Evolutionary conservation across 2,797 vertebrate species (phyloP).

Genomic region (Siniperca undulata): DNA sequence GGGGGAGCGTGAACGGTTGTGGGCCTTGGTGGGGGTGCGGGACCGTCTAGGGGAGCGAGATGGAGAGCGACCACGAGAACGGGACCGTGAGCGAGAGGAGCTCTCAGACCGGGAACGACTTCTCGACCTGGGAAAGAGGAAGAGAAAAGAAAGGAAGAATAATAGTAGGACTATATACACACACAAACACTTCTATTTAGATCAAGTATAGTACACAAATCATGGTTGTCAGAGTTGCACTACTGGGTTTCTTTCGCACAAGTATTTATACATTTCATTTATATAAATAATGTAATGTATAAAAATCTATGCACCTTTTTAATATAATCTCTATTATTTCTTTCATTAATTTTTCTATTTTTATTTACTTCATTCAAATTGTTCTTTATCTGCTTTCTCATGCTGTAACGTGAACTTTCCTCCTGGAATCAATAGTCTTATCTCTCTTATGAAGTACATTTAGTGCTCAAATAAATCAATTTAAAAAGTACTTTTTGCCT

Average conservation of each 20-base stretch:
- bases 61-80: constrained; percentile 86
- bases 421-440: not conserved
- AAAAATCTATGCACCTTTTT: not conserved
- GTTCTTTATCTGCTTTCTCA: not conserved
- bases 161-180: no score
- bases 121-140: constrained; percentile 78
- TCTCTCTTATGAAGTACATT: not conserved
- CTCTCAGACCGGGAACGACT: constrained; percentile 93
- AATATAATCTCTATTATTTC: not conserved
- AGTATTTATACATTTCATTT: no score
- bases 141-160: not conserved
- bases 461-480: no score
- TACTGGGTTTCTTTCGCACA: no score
- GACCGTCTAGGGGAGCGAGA: constrained; percentile 77
- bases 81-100: constrained; percentile 91
- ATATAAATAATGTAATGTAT: no score
- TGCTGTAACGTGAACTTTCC: not conserved
- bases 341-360: no score
- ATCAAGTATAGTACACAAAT: not conserved
- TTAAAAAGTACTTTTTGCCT: not conserved
- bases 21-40: constrained; percentile 76
- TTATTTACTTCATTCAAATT: not conserved
- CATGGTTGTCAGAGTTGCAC: not conserved
- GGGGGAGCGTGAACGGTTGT: constrained; percentile 87
- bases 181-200: no score